A percentile compares a stretch with the other conserved stretches of the same genome.
Conservation (phyloP, 2,113 vertebrate genomes). For the Rafetus swinhoei region DNA sequence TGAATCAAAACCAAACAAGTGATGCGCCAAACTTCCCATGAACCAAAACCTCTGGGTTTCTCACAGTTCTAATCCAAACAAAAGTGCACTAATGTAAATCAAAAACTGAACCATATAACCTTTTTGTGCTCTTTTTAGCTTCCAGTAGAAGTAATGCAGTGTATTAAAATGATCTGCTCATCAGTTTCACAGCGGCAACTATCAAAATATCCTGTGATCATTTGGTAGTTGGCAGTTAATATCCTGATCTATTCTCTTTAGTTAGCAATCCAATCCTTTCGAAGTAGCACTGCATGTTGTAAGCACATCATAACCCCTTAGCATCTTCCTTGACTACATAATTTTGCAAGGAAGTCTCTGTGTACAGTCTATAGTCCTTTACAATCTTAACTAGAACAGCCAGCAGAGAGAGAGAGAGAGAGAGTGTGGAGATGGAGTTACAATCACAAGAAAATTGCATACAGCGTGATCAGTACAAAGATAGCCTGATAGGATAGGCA, state of each 20-base stretch:
- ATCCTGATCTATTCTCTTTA: slow-evolving; percentile 63
- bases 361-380: slow-evolving; percentile 21
- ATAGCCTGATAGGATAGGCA: background rate
- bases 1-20: slow-evolving; percentile 52
- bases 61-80: slow-evolving; percentile 63
- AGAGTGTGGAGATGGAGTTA: slow-evolving; percentile 18
- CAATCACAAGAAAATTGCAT: slow-evolving; percentile 6
- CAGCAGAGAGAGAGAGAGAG: background rate
- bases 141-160: background rate
- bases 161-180: slow-evolving; percentile 58
- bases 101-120: slow-evolving; percentile 27
- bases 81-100: slow-evolving; percentile 53
- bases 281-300: background rate
- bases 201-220: slow-evolving; percentile 64
- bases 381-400: background rate
- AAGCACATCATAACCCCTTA: background rate
- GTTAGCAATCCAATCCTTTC: slow-evolving; percentile 37
- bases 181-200: slow-evolving; percentile 33
- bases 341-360: slow-evolving; percentile 14
- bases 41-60: slow-evolving; percentile 57
- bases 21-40: slow-evolving; percentile 57
- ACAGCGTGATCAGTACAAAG: background rate
- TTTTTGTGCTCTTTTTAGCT: slow-evolving; percentile 12
- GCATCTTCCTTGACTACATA: background rate
- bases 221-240: slow-evolving; percentile 65